A percentile compares a stretch with the other conserved stretches of the same genome.
These are phyloP conservation scores for Indri indri DNA, from an alignment of 2,113 vertebrate genomes.

Conservation along the genomic window DNA sequence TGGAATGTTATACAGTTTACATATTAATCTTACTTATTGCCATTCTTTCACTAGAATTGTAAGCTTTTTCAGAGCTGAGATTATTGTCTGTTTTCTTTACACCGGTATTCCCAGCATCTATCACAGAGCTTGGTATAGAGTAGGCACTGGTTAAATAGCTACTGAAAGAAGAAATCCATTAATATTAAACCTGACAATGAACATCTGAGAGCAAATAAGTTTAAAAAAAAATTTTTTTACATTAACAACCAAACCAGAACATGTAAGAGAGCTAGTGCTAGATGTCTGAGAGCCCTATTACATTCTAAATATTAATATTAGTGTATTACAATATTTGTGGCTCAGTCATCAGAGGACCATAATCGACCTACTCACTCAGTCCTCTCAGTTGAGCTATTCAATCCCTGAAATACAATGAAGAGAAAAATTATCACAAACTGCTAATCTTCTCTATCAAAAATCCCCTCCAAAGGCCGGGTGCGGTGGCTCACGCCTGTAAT, in stretches of 20 bases:
- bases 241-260: background rate
- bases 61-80: background rate
- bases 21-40: background rate
- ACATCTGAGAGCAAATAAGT: background rate
- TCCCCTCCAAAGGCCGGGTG: no score
- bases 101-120: background rate
- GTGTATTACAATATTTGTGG: background rate
- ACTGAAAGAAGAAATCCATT: background rate
- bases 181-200: background rate
- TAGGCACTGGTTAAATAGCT: background rate
- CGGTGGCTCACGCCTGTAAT: no score
- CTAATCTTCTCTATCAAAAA: background rate
- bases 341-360: background rate
- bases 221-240: background rate
- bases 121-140: background rate
- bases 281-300: background rate
- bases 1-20: background rate
- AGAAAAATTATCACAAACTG: background rate
- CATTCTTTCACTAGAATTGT: background rate
- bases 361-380: background rate
- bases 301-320: background rate
- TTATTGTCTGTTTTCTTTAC: background rate
- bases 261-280: background rate
- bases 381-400: background rate
- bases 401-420: background rate